Conservation (phyloP, 2,797 vertebrate species). For the Rhincodon typus region DNA sequence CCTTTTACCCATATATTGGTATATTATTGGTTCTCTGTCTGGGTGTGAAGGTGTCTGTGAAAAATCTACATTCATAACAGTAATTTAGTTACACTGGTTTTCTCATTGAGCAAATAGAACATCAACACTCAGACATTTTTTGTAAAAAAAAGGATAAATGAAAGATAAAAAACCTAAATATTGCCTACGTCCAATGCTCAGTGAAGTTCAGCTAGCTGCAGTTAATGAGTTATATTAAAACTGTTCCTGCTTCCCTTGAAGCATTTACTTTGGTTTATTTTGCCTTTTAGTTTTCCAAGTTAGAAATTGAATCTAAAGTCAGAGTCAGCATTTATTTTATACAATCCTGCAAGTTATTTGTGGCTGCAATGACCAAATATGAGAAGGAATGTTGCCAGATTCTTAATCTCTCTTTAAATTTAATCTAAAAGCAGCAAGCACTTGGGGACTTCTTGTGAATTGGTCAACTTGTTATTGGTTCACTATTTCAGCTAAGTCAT, state of each 20-base stretch:
- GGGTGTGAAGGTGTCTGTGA: background rate
- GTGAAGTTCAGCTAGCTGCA: slow-evolving; percentile 21
- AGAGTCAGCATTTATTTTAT: background rate
- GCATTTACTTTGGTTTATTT: slow-evolving; percentile 5
- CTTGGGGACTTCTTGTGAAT: background rate
- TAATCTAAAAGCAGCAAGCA: background rate
- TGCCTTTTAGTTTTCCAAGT: slow-evolving; percentile 17
- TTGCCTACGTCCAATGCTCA: background rate
- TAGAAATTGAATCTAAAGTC: background rate
- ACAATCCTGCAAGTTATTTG: background rate
- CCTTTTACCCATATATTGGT: background rate
- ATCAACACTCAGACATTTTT: background rate
- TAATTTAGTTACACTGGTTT: background rate
- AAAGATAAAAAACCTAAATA: background rate
- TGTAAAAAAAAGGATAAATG: background rate
- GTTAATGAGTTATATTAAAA: slow-evolving; percentile 11
- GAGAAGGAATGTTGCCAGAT: background rate
- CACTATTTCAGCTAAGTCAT: background rate
- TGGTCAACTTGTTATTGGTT: background rate
- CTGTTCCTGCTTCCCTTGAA: slow-evolving; percentile 15
- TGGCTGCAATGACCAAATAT: background rate
- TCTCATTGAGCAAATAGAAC: background rate
- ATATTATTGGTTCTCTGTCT: background rate
- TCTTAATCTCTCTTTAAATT: slow-evolving; percentile 3
- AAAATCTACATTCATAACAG: background rate